Conservation (phyloP, 2,113 vertebrate genomes). For the Acrocephalus arundinaceus region DNA sequence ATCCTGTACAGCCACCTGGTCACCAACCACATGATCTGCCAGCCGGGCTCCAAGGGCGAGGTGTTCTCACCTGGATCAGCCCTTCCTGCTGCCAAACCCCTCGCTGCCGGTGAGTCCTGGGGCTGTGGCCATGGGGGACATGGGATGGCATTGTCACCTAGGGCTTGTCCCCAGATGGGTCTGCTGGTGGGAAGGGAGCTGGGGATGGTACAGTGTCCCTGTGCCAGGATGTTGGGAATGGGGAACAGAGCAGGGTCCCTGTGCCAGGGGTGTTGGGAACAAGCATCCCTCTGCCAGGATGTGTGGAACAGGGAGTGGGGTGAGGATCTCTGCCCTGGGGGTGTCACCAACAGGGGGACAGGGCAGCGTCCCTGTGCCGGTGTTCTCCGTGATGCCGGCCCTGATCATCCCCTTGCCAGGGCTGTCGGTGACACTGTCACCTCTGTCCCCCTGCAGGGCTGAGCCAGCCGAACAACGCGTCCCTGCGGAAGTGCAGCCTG, state of each 20-base stretch:
- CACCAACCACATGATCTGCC: conserved; percentile 96
- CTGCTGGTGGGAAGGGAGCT: fast-evolving
- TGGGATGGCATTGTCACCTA: fast-evolving
- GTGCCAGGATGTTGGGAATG: not conserved
- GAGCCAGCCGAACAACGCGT: conserved; percentile 75
- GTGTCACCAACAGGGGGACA: not conserved
- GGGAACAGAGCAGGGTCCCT: not conserved
- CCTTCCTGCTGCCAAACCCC: conserved; percentile 75
- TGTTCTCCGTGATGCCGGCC: fast-evolving
- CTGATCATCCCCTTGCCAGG: no score
- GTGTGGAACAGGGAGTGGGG: not conserved
- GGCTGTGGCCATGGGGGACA: fast-evolving
- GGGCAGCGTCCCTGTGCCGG: not conserved
- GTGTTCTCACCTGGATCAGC: conserved; percentile 81
- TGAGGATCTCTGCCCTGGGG: not conserved
- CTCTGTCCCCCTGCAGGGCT: conserved; percentile 66
- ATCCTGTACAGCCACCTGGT: conserved; percentile 97
- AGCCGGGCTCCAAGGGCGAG: conserved; percentile 91
- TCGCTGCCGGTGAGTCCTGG: conserved; percentile 74
- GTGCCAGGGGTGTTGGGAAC: not conserved
- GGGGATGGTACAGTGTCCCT: no score
- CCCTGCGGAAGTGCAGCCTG: conserved; percentile 82
- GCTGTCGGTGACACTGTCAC: not conserved
- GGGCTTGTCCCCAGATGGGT: not conserved
- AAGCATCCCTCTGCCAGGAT: not conserved